phyloP scores from a whole-genome alignment of 2,113 vertebrate genomes.

The Ramphastos sulfuratus region DNA sequence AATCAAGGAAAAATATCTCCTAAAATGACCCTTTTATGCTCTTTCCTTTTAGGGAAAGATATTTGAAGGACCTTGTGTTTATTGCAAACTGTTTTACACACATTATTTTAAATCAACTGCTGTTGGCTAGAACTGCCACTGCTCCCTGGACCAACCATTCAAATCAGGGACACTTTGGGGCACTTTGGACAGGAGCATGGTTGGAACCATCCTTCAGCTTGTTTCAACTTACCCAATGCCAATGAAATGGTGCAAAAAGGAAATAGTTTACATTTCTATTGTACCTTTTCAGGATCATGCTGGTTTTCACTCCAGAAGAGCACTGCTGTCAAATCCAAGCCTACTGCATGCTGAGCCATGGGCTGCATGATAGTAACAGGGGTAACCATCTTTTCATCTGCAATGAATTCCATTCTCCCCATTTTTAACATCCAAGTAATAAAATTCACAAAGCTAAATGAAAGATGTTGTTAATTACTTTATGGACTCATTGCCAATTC shows the following conservation, averaged over 20 bases:
- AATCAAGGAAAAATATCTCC: not conserved
- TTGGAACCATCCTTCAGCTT: not conserved
- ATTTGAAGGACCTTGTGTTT: not conserved
- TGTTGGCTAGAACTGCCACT: not conserved
- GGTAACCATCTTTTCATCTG: not conserved
- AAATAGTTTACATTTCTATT: not conserved
- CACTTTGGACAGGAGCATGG: not conserved
- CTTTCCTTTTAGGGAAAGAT: not conserved
- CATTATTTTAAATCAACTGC: not conserved
- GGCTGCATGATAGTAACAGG: not conserved
- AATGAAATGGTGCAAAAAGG: fast-evolving
- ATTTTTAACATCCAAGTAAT: slow-evolving; percentile 25
- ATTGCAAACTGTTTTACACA: not conserved
- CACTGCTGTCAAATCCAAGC: not conserved
- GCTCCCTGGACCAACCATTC: not conserved
- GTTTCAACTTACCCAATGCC: not conserved
- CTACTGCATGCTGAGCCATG: not conserved
- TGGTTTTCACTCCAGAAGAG: not conserved
- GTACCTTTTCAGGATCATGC: not conserved
- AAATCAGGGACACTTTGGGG: not conserved
- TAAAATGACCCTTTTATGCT: not conserved
- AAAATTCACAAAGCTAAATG: slow-evolving; percentile 63
- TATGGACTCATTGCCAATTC: not conserved
- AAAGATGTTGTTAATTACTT: slow-evolving; percentile 68
- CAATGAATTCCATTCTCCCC: slow-evolving; percentile 28